These are phyloP conservation scores for Neuroscelio doddi DNA, from an alignment of 2,888 invertebrate genomes.

Conservation along the genomic window DNA sequence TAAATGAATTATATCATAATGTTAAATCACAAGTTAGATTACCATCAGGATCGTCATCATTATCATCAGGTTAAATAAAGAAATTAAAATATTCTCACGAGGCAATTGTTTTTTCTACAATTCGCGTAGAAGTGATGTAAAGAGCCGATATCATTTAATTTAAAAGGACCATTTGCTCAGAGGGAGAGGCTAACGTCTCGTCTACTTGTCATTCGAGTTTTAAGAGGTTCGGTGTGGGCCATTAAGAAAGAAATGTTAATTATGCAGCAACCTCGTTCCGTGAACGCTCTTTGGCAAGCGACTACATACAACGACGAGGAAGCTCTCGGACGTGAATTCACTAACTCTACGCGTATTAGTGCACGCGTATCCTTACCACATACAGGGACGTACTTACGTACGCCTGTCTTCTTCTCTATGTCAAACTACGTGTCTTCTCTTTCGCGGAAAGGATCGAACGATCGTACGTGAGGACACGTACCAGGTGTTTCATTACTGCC, in stretches of 20 bases:
- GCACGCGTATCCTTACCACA: conserved; percentile 22
- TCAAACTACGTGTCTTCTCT: conserved; percentile 58
- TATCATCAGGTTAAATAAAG: no score
- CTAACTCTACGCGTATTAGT: not conserved
- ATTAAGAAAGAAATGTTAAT: conserved; percentile 22
- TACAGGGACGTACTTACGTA: conserved; percentile 35
- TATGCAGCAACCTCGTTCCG: conserved; percentile 36
- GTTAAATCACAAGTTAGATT: no score
- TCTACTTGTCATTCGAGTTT: conserved; percentile 30
- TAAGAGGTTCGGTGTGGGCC: conserved; percentile 12
- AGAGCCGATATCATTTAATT: conserved; percentile 36
- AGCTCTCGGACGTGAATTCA: not conserved
- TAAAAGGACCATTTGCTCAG: conserved; percentile 27
- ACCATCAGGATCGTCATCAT: no score
- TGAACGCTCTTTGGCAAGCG: conserved; percentile 28
- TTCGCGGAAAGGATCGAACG: conserved; percentile 68
- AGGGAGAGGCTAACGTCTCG: not conserved
- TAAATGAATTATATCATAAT: no score
- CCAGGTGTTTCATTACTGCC: conserved; percentile 10
- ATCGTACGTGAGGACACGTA: conserved; percentile 66
- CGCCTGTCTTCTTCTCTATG: no score
- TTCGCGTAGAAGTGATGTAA: conserved; percentile 6
- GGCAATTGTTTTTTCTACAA: not conserved
- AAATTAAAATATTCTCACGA: no score
- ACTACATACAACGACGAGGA: conserved; percentile 8